Percentiles rank a stretch among this genome's conserved stretches.
Conservation (phyloP, 37 sponge, comb jelly and placozoan species). For the Hexactinellida sp. region DNA sequence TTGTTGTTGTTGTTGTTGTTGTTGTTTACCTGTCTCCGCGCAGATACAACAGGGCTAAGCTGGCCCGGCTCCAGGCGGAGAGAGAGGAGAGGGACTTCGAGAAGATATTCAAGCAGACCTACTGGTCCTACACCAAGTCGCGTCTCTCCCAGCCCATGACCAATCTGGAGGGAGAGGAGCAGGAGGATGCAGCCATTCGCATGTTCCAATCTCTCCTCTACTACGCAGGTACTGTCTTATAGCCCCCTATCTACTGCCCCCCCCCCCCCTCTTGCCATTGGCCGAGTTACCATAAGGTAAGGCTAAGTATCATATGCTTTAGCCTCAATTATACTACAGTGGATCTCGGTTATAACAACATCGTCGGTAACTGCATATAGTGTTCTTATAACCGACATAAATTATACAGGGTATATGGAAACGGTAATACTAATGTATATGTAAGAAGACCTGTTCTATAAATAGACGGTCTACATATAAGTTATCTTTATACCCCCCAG, state of each 20-base stretch:
- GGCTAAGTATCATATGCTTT: background rate
- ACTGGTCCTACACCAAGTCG: constrained; percentile 87
- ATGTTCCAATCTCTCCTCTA: constrained; percentile 66
- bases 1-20: background rate
- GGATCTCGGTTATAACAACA: too few relatives aligned
- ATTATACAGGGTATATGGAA: too few relatives aligned
- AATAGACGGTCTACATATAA: too few relatives aligned
- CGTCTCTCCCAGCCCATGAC: constrained; percentile 63
- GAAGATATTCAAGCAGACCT: constrained; percentile 80
- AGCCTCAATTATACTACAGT: too few relatives aligned
- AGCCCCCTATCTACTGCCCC: background rate
- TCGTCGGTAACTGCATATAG: too few relatives aligned
- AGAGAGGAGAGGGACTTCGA: constrained; percentile 68
- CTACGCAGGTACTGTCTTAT: constrained; percentile 46
- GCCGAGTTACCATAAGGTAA: background rate
- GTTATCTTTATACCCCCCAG: too few relatives aligned
- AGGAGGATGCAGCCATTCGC: constrained; percentile 55
- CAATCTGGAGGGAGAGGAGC: constrained; percentile 52
- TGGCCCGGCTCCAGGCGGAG: constrained; percentile 45
- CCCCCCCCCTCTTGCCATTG: background rate
- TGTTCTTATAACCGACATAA: too few relatives aligned
- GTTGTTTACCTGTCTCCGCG: background rate
- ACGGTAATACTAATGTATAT: too few relatives aligned
- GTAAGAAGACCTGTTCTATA: too few relatives aligned
- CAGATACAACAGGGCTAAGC: constrained; percentile 48